Percentiles rank a stretch among this genome's conserved stretches.
Evolutionary conservation across 2,888 invertebrate genomes (phyloP).

Genomic region (Drosophila subquinaria): DNA sequence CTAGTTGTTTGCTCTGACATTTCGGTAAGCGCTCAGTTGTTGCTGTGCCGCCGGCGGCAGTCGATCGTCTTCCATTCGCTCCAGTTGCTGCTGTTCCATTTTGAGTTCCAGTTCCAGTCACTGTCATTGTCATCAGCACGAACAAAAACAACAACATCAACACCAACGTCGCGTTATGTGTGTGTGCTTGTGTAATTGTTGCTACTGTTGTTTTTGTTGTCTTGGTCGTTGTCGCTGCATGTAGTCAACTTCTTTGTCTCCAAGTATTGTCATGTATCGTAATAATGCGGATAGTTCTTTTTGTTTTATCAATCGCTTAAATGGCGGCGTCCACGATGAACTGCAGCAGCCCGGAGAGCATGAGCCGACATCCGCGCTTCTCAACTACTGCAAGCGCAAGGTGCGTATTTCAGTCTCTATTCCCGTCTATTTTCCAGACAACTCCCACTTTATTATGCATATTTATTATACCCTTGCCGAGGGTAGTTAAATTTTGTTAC

Average conservation of each 20-base stretch:
- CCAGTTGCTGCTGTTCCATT: background rate
- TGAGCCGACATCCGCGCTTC: conserved; percentile 91
- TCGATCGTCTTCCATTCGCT: conserved; percentile 33
- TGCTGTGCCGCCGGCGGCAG: conserved; percentile 46
- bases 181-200: conserved; percentile 17
- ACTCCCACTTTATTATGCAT: background rate
- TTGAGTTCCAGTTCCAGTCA: conserved; percentile 21
- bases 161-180: conserved; percentile 56
- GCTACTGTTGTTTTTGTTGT: conserved; percentile 17
- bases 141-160: conserved; percentile 10
- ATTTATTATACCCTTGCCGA: background rate
- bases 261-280: conserved; percentile 65
- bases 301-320: conserved; percentile 76
- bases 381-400: conserved; percentile 93
- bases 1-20: background rate
- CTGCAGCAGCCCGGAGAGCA: conserved; percentile 88
- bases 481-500: background rate
- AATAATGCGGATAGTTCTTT: conserved; percentile 77
- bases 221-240: conserved; percentile 34
- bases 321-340: conserved; percentile 88
- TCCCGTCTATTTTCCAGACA: background rate
- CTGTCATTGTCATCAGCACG: conserved; percentile 3
- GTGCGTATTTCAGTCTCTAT: conserved; percentile 77
- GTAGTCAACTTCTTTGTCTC: conserved; percentile 47
- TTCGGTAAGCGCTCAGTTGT: conserved; percentile 54